Percentiles rank a stretch among this genome's conserved stretches.
Evolutionary conservation across 2,113 vertebrate species (phyloP).

Genomic region (Upupa epops): DNA sequence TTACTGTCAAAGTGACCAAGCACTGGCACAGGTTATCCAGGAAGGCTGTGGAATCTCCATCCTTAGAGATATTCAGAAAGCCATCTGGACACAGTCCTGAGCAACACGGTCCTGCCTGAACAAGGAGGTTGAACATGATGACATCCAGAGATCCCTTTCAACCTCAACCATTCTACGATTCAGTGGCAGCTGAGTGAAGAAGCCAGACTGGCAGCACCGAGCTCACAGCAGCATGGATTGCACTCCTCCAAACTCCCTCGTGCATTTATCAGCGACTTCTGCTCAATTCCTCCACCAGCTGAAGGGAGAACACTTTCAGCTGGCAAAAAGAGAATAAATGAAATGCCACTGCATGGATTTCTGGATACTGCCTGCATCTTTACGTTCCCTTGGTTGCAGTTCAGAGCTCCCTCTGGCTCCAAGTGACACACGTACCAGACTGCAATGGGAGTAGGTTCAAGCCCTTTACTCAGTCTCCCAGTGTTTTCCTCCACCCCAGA

Average conservation of each 20-base stretch:
- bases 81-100: not conserved
- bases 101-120: not conserved
- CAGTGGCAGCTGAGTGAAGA: not conserved
- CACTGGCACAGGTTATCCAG: not conserved
- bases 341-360: not conserved
- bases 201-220: not conserved
- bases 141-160: not conserved
- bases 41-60: not conserved
- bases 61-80: not conserved
- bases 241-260: not conserved
- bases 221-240: not conserved
- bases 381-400: not conserved
- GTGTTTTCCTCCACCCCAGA: not conserved
- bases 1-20: not conserved
- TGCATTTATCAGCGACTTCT: not conserved
- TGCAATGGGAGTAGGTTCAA: not conserved
- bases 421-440: not conserved
- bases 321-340: not conserved
- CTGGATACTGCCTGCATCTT: not conserved
- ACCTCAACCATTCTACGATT: not conserved
- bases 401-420: not conserved
- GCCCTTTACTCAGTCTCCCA: not conserved
- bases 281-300: not conserved
- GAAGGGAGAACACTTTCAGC: accelerated
- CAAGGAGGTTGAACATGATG: not conserved